phyloP scores from a whole-genome alignment of 23 tunicate species.

The Pegea sp. region DNA sequence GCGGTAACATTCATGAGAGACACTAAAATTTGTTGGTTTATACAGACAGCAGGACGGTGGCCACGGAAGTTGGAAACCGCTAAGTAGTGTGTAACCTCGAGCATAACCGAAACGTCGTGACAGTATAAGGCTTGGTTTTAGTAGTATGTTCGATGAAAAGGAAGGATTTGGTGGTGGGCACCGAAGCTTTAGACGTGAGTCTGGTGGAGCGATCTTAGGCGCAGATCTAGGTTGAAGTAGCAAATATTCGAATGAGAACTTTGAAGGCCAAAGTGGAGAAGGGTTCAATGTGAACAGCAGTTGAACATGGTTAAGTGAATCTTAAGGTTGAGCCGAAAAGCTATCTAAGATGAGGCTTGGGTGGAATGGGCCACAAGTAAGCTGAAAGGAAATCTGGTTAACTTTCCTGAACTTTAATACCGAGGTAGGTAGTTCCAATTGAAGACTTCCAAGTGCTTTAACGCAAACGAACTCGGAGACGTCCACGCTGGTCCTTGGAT shows the following conservation, averaged over 20 bases:
- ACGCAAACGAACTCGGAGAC: constrained; percentile 21
- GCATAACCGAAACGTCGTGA: constrained; percentile 22
- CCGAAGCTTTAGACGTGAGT: constrained; percentile 7
- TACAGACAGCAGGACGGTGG: constrained; percentile 64
- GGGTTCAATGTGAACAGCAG: constrained; percentile 27
- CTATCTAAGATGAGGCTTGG: too few relatives aligned
- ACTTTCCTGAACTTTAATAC: constrained; percentile 12
- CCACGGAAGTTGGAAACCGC: constrained; percentile 62
- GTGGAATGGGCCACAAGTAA: too few relatives aligned
- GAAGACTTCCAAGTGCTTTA: constrained; percentile 4
- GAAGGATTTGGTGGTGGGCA: constrained; percentile 20
- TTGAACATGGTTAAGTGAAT: constrained; percentile 11
- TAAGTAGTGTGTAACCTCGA: constrained; percentile 60
- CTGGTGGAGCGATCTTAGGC: constrained; percentile 30
- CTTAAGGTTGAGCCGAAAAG: constrained; percentile 6
- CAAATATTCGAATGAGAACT: constrained; percentile 44
- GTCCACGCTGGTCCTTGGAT: constrained; percentile 10
- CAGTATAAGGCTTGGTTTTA: constrained; percentile 1
- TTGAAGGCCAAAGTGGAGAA: constrained; percentile 44
- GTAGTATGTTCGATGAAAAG: constrained; percentile 20
- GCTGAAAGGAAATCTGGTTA: constrained; percentile 22
- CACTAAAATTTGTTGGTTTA: constrained; percentile 35
- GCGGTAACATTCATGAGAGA: constrained; percentile 43
- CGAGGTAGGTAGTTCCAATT: constrained; percentile 3
- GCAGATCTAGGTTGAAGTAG: constrained; percentile 51